Percentiles rank a stretch among this genome's conserved stretches.
These are phyloP conservation scores for Palythoa grandis DNA, from an alignment of 92 coral and sea anemone species.

Conservation along the genomic window DNA sequence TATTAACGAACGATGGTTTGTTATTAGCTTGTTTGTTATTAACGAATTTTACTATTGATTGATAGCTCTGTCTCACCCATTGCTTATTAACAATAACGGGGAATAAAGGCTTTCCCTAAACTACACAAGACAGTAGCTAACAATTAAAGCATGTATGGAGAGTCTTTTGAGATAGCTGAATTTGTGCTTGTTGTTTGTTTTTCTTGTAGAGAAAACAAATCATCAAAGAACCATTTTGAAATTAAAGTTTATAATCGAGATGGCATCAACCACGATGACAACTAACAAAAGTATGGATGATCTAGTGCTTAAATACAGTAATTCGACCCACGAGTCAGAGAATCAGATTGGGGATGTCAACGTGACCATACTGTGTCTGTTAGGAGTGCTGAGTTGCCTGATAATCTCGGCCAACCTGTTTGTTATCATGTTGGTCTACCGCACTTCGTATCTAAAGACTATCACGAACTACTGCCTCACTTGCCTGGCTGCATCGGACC, in stretches of 20 bases:
- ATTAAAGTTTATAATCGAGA: neutral
- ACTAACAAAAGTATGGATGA: neutral
- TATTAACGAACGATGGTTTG: too few relatives aligned
- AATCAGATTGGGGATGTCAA: neutral
- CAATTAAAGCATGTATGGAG: too few relatives aligned
- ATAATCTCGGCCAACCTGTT: constrained; percentile 62
- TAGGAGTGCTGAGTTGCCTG: constrained; percentile 57
- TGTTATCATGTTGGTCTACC: constrained; percentile 62
- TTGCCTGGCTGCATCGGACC: constrained; percentile 69
- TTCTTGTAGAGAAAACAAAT: too few relatives aligned
- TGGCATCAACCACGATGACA: neutral
- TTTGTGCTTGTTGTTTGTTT: too few relatives aligned
- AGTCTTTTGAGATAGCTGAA: too few relatives aligned
- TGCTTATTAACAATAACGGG: too few relatives aligned
- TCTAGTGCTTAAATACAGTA: neutral
- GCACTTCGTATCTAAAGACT: constrained; percentile 58
- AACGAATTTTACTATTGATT: too few relatives aligned
- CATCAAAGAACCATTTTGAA: neutral
- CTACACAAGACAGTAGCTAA: too few relatives aligned
- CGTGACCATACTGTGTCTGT: constrained; percentile 22
- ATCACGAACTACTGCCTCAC: constrained; percentile 67
- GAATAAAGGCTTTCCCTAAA: too few relatives aligned
- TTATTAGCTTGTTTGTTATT: too few relatives aligned
- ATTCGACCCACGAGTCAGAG: neutral
- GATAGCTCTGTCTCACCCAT: too few relatives aligned